A percentile compares a stretch with the other conserved stretches of the same genome.
Evolutionary conservation across 1,140 invertebrate species (phyloP).

Genomic region (Spodoptera frugiperda): DNA sequence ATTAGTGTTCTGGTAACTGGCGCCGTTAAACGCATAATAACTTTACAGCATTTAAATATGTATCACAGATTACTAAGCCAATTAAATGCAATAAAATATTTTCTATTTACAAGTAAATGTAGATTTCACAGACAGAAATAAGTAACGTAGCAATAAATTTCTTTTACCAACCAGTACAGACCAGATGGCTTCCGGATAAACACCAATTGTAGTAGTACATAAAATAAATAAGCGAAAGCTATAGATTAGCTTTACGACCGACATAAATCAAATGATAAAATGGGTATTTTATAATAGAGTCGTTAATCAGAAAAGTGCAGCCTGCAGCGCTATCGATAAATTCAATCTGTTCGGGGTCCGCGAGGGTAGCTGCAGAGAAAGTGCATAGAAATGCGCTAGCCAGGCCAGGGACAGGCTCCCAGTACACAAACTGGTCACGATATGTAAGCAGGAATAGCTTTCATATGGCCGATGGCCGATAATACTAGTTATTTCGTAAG

Average conservation of each 20-base stretch:
- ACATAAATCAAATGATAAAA: slow-evolving; percentile 27
- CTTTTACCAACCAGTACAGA: neutral
- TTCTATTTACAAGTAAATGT: no score
- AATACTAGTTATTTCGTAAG: neutral
- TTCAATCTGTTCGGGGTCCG: slow-evolving; percentile 59
- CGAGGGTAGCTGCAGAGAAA: slow-evolving; percentile 61
- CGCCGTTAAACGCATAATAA: no score
- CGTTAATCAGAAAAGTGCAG: slow-evolving; percentile 26
- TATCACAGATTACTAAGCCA: no score
- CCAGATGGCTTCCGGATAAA: no score
- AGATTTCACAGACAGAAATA: neutral
- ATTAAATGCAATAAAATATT: no score
- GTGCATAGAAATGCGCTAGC: slow-evolving; percentile 57
- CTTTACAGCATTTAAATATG: no score
- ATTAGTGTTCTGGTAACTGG: no score
- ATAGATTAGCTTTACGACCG: neutral
- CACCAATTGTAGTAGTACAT: no score
- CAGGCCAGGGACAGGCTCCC: slow-evolving; percentile 56
- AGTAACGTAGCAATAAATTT: neutral
- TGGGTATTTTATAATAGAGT: slow-evolving; percentile 23
- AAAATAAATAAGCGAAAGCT: slow-evolving; percentile 12
- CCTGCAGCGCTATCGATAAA: slow-evolving; percentile 41
- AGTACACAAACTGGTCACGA: slow-evolving; percentile 63
- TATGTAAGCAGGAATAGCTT: slow-evolving; percentile 47
- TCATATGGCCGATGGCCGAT: slow-evolving; percentile 37